Evolutionary conservation across 2,888 invertebrate genomes (phyloP), one percentile per base, ranked within the genome.

Genomic region (Neuroscelio doddi): DNA sequence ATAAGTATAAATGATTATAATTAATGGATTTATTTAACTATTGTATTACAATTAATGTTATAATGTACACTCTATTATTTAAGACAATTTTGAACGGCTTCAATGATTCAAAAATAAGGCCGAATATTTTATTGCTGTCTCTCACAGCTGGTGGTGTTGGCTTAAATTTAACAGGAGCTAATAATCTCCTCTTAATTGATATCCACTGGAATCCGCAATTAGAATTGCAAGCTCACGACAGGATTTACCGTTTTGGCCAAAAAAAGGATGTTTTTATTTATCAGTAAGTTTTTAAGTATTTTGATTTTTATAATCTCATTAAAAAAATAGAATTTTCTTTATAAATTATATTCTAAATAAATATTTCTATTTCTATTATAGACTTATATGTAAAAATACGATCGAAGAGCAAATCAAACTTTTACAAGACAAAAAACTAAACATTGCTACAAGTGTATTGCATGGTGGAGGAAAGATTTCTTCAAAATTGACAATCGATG

Each of bases 191-290:
- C 24, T 86, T 98, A 26, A 84, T 96, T 15, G 98, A 98, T 86
- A 89, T 96, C 49, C 97, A 98, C 85, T 98, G 97, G 96, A 98
- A 98, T 88, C 98, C 98, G 0, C 97, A 97, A 78, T 85, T 98
- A 39, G 98, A 98, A 85, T 89, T 91, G 36, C 98, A 98, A 85
- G 98, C 97, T 0, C 95, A 94, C 85, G 98, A 98, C 86, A 88
- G 98, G 63, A 92, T 98, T 64, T 96, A 97, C 85, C 87, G 97
- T 62, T 91, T 97, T 66, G 97, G 97, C 0, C 98, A 98, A 83
- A 89, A 85, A 42, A 93, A 92, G 77, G 85, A 89, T 72, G 96
- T 97, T 0, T 87, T 89, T 73, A 90, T 97, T 45, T 94, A 96
- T 84, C 93, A 94, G 92, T 94, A 76, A 83, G 85, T 80, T 38